Percentiles rank a stretch among this genome's conserved stretches.
Evolutionary conservation across 2,888 invertebrate species (phyloP).

Genomic region (Ormyrus nitidulus): DNA sequence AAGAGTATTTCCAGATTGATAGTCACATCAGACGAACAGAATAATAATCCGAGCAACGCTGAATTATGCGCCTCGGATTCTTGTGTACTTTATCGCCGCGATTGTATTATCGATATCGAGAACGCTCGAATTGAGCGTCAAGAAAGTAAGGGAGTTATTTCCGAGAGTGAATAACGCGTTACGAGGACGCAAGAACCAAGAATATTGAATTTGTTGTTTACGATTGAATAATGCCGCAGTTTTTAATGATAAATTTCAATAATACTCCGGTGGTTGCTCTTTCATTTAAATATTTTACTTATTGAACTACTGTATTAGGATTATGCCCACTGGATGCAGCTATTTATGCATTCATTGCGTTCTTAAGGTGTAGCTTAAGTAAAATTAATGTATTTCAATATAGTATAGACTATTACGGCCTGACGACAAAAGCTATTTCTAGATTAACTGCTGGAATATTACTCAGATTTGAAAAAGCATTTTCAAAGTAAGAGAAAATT

Average conservation of each 20-base stretch:
- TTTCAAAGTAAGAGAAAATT: no score
- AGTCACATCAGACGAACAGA: constrained; percentile 27
- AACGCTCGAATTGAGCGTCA: neutral
- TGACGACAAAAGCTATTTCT: no score
- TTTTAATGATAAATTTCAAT: constrained; percentile 39
- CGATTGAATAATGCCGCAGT: constrained; percentile 41
- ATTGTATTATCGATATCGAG: constrained; percentile 51
- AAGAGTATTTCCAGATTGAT: no score
- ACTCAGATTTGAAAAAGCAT: no score
- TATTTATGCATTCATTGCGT: no score
- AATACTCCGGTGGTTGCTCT: neutral
- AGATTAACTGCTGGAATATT: no score
- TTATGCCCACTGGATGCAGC: neutral
- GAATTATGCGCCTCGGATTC: constrained; percentile 41
- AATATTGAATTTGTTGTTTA: constrained; percentile 51
- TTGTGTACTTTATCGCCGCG: constrained; percentile 38
- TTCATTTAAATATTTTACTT: no score
- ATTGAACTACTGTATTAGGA: neutral
- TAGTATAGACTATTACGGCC: no score
- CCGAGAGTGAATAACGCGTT: constrained; percentile 15
- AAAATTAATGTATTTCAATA: no score
- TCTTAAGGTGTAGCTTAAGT: no score
- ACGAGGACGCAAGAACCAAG: neutral
- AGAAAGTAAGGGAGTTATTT: constrained; percentile 49
- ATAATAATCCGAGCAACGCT: constrained; percentile 31